These are phyloP conservation scores for Micromesistius poutassou DNA, from an alignment of 2,797 vertebrate species.

Conservation along the genomic window DNA sequence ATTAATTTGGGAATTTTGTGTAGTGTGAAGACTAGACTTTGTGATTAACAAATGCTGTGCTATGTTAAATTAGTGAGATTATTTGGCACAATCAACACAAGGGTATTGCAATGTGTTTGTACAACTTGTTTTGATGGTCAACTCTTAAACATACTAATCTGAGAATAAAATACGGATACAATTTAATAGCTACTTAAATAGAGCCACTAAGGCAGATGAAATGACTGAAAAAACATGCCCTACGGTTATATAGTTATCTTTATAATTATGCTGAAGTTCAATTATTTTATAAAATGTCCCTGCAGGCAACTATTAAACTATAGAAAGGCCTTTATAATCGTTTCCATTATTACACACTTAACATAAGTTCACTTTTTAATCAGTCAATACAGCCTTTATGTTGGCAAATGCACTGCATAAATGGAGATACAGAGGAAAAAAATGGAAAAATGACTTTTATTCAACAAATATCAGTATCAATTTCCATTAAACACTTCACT, in stretches of 20 bases:
- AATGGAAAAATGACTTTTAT: conserved; percentile 62
- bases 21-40: neutral
- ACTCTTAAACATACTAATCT: conserved; percentile 15
- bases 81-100: conserved; percentile 30
- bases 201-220: neutral
- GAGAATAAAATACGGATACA: neutral
- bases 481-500: conserved; percentile 45
- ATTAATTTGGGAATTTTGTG: neutral
- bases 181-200: neutral
- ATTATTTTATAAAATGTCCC: neutral
- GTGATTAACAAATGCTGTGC: neutral
- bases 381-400: conserved; percentile 5
- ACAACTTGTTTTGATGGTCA: conserved; percentile 50
- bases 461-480: conserved; percentile 49
- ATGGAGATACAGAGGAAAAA: conserved; percentile 49
- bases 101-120: conserved; percentile 59
- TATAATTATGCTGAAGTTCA: neutral
- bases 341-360: conserved; percentile 1
- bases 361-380: conserved; percentile 1
- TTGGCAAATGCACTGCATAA: conserved; percentile 20
- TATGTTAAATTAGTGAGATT: conserved; percentile 57
- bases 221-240: neutral
- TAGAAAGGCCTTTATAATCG: neutral
- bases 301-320: neutral
- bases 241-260: neutral